A percentile compares a stretch with the other conserved stretches of the same genome.
Conservation (phyloP, 2,888 invertebrate genomes). For the Pecten maximus region DNA sequence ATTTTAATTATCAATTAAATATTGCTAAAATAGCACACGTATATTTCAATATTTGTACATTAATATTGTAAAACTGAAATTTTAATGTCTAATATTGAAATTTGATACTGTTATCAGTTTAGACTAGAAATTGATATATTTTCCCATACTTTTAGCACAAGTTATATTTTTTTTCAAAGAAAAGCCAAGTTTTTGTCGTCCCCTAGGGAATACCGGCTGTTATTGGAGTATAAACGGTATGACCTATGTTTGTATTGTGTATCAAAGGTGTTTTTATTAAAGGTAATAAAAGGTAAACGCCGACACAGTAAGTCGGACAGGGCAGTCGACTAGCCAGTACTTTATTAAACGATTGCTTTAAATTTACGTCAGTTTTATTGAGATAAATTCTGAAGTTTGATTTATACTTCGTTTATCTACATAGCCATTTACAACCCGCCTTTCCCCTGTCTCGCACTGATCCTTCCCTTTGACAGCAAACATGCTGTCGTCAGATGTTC, state of each 20-base stretch:
- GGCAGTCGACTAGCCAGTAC: not conserved
- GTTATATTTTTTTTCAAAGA: no score
- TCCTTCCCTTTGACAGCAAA: not conserved
- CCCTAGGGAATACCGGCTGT: not conserved
- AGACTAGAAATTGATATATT: no score
- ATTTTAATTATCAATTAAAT: no score
- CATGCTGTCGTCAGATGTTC: not conserved
- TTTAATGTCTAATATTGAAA: no score
- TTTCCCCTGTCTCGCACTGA: not conserved
- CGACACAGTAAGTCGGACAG: not conserved
- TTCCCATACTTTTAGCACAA: no score
- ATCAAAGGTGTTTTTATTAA: no score
- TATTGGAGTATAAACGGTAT: not conserved
- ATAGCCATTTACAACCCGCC: not conserved
- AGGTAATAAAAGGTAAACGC: not conserved
- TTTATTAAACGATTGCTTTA: slow-evolving; percentile 12
- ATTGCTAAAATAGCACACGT: no score
- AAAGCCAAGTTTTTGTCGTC: no score
- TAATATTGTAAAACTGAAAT: no score
- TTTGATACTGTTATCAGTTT: no score
- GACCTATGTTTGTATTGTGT: not conserved
- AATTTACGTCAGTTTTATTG: not conserved
- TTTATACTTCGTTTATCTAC: not conserved
- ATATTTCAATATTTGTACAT: no score
- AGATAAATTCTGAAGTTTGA: not conserved